phyloP scores from a whole-genome alignment of 1,140 invertebrate genomes.

The Thaumatotibia leucotreta region DNA sequence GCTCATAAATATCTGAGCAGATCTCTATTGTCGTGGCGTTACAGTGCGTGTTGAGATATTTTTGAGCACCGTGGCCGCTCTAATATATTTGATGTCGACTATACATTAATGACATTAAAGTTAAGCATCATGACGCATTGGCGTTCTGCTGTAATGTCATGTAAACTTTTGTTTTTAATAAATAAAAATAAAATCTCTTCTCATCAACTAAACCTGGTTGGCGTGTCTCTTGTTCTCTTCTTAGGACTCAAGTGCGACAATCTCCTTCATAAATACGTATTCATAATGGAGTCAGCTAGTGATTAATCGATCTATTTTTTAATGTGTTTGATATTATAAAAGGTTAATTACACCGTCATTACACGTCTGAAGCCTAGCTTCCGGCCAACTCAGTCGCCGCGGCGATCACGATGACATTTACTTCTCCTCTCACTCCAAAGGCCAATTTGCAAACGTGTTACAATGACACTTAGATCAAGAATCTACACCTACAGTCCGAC shows the following conservation, averaged over 20 bases:
- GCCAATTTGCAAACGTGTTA: constrained; percentile 20
- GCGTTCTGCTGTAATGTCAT: too few species aligned
- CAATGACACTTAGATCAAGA: constrained; percentile 24
- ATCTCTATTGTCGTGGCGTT: too few species aligned
- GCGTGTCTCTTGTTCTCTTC: not conserved
- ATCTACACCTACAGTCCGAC: constrained; percentile 2
- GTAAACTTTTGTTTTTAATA: too few species aligned
- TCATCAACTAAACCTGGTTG: too few species aligned
- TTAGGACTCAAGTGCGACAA: not conserved
- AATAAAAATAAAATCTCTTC: too few species aligned
- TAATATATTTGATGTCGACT: too few species aligned
- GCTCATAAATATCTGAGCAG: too few species aligned
- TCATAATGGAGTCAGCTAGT: not conserved
- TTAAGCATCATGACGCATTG: too few species aligned
- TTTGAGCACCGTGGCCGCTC: too few species aligned
- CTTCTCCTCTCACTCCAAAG: constrained; percentile 21
- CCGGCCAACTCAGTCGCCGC: not conserved
- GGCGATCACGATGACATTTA: constrained; percentile 24
- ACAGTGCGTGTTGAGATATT: too few species aligned
- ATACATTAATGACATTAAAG: too few species aligned
- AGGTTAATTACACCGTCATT: not conserved
- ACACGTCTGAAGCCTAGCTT: constrained; percentile 6
- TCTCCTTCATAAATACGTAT: too few species aligned
- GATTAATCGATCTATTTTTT: not conserved
- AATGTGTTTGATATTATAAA: not conserved